A percentile compares a stretch with the other conserved stretches of the same genome.
Evolutionary conservation across 2,797 vertebrate genomes (phyloP).

Genomic region (Sebastes cheni): DNA sequence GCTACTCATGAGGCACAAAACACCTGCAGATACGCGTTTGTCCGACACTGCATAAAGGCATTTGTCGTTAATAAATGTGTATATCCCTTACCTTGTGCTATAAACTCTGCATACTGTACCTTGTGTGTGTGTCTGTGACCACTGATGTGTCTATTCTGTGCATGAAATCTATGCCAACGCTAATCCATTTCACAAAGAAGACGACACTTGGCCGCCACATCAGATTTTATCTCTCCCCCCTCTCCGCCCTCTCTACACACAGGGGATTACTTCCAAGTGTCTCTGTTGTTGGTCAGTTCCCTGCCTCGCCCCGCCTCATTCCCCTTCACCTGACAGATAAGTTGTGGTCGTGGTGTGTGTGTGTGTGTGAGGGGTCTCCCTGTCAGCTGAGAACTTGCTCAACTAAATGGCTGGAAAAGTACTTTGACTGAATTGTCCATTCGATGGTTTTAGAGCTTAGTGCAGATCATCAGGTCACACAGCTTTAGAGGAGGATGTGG

Average conservation of each 20-base stretch:
- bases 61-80: not conserved
- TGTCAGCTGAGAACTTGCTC: slow-evolving; percentile 32
- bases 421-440: slow-evolving; percentile 31
- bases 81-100: not conserved
- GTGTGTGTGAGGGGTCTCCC: not conserved
- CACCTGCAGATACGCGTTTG: not conserved
- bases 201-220: slow-evolving; percentile 23
- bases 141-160: not conserved
- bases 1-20: not conserved
- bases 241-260: not conserved
- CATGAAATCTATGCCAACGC: not conserved
- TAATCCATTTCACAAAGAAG: slow-evolving; percentile 13
- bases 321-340: slow-evolving; percentile 17
- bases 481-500: not conserved
- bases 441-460: slow-evolving; percentile 17
- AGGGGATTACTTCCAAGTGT: slow-evolving; percentile 9
- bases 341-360: not conserved
- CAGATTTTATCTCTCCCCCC: slow-evolving; percentile 31
- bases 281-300: slow-evolving; percentile 20
- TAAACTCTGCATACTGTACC: not conserved
- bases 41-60: not conserved
- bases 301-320: slow-evolving; percentile 7
- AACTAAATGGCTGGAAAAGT: slow-evolving; percentile 37
- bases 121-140: not conserved
- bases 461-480: not conserved